Percentiles rank a stretch among this genome's conserved stretches.
These are phyloP conservation scores for Panopea generosa DNA, from an alignment of 2,888 invertebrate species.

Conservation along the genomic window DNA sequence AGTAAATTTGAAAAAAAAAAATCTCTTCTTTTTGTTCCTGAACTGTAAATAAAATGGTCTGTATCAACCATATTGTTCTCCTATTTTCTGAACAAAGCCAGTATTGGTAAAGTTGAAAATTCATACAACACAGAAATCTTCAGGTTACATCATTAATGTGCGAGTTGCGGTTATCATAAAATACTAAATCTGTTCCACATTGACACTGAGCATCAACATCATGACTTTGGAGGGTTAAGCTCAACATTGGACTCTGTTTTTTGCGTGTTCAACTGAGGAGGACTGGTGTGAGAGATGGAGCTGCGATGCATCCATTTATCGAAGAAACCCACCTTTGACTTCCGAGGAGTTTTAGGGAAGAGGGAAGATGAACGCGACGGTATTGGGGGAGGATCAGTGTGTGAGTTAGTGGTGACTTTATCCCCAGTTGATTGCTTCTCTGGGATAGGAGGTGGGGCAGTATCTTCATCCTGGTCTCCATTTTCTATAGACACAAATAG, in stretches of 20 bases:
- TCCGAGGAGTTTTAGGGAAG: constrained; percentile 44
- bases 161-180: no score
- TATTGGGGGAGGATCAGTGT: constrained; percentile 29
- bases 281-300: constrained; percentile 12
- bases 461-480: constrained; percentile 64
- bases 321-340: constrained; percentile 58
- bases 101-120: no score
- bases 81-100: no score
- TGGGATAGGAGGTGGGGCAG: constrained; percentile 91
- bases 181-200: no score
- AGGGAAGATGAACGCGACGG: constrained; percentile 27
- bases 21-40: no score
- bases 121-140: no score
- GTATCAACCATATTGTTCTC: no score
- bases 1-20: no score
- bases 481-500: constrained; percentile 63
- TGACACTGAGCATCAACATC: no score
- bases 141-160: no score
- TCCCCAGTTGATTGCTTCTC: constrained; percentile 88
- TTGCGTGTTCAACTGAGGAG: constrained; percentile 15
- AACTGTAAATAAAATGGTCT: no score
- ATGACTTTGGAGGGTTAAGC: no score
- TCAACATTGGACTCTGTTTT: constrained; percentile 44
- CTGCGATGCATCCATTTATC: constrained; percentile 42
- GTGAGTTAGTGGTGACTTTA: constrained; percentile 54